A percentile compares a stretch with the other conserved stretches of the same genome.
These are phyloP conservation scores for Smutsia temminckii DNA, from an alignment of 2,797 vertebrate species.

Conservation along the genomic window DNA sequence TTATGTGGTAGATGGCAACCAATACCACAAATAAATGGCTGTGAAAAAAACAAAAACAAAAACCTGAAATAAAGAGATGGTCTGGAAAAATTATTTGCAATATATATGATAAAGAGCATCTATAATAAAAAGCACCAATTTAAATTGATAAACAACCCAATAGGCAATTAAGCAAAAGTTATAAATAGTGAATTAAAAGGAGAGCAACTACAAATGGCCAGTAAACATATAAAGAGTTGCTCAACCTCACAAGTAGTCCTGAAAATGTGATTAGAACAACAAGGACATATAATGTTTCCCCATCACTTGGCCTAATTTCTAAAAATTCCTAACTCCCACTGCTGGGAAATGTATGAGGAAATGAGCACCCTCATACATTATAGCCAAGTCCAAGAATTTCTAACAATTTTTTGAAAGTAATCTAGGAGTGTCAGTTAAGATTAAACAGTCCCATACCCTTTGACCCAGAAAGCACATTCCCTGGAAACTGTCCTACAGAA, in stretches of 20 bases:
- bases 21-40: not conserved
- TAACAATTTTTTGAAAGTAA: not conserved
- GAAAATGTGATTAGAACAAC: not conserved
- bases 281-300: not conserved
- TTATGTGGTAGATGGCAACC: not conserved
- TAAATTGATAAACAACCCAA: not conserved
- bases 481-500: not conserved
- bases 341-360: conserved; percentile 32
- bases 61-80: not conserved
- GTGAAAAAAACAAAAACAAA: no score
- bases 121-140: not conserved
- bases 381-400: conserved; percentile 5
- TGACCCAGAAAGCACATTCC: not conserved
- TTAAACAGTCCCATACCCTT: conserved; percentile 1
- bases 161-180: conserved; percentile 29
- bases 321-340: conserved; percentile 1
- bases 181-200: not conserved
- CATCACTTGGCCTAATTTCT: not conserved
- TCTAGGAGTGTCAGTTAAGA: conserved; percentile 33
- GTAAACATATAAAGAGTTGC: not conserved
- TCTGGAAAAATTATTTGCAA: not conserved
- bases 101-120: not conserved
- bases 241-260: not conserved
- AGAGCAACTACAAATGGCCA: not conserved
- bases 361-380: not conserved